Conservation (phyloP, 2,113 vertebrate genomes). For the Circaetus gallicus region DNA sequence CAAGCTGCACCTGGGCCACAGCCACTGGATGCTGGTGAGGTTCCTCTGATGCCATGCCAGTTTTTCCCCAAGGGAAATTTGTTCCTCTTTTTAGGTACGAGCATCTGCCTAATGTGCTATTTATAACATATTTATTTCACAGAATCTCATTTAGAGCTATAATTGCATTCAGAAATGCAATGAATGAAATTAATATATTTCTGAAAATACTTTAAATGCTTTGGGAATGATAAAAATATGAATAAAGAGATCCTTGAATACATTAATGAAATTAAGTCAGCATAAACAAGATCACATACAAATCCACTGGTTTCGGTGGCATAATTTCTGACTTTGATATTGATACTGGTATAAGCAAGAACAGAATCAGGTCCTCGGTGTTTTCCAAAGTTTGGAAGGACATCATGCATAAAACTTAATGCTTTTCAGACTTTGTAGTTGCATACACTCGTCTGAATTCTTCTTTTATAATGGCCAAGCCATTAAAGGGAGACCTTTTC, state of each 20-base stretch:
- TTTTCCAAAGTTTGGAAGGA: constrained; percentile 55
- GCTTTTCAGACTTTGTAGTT: constrained; percentile 23
- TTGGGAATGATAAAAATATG: background rate
- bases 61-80: background rate
- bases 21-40: background rate
- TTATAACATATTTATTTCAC: background rate
- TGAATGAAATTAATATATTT: background rate
- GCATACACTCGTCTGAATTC: background rate
- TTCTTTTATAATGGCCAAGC: constrained; percentile 50
- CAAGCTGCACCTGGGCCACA: background rate
- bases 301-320: background rate
- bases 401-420: constrained; percentile 26
- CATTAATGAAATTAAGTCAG: background rate
- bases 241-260: background rate
- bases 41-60: background rate
- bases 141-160: background rate
- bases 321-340: background rate
- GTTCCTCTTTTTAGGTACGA: background rate
- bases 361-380: background rate
- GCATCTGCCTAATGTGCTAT: background rate
- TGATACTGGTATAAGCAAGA: background rate
- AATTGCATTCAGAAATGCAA: background rate
- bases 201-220: background rate
- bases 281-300: background rate
- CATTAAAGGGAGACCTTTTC: constrained; percentile 66